Conservation (phyloP, 2,113 vertebrate species). For the Ellobius talpinus region DNA sequence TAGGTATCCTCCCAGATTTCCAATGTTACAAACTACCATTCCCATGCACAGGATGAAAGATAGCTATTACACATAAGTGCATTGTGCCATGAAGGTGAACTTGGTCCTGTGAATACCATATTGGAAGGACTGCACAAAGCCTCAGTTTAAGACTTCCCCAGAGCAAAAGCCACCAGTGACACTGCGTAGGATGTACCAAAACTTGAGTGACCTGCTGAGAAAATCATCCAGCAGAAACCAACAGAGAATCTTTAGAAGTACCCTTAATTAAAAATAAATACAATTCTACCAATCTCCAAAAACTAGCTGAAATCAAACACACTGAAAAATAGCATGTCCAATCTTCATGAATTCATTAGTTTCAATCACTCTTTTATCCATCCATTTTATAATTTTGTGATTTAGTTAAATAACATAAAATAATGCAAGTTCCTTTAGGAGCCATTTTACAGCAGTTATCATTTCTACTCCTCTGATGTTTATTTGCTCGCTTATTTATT, state of each 20-base stretch:
- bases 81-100: not conserved
- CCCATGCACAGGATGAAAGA: not conserved
- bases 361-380: not conserved
- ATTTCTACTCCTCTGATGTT: not conserved
- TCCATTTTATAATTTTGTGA: constrained; percentile 23
- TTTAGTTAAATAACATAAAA: constrained; percentile 37
- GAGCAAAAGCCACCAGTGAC: not conserved
- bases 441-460: not conserved
- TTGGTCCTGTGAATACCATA: not conserved
- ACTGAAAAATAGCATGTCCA: not conserved
- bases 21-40: not conserved
- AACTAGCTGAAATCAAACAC: constrained; percentile 13
- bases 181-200: not conserved
- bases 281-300: not conserved
- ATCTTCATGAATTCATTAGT: not conserved
- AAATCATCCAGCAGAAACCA: not conserved
- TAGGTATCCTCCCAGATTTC: not conserved
- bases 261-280: constrained; percentile 32
- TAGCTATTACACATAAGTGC: not conserved
- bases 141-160: not conserved
- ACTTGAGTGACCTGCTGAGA: not conserved
- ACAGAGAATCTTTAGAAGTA: not conserved
- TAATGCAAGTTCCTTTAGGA: constrained; percentile 1
- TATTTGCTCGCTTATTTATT: not conserved
- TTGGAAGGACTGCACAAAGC: not conserved